Conservation (phyloP, 2,888 invertebrate species). For the Syrista parreyssii region DNA sequence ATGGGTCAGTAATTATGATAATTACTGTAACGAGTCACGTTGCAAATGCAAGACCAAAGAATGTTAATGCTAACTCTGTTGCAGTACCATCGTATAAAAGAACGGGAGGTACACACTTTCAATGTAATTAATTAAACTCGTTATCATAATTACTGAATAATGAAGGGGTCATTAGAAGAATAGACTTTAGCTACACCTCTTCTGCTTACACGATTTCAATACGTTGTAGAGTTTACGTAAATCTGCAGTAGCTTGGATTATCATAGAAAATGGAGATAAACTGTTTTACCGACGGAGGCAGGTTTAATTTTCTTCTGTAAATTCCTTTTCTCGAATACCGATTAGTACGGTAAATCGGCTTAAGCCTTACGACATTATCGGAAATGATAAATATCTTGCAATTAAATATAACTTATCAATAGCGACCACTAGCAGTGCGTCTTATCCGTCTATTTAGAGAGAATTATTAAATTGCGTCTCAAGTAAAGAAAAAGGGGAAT, state of each 20-base stretch:
- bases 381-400: not conserved
- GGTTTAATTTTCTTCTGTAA: not conserved
- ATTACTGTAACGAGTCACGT: constrained; percentile 15
- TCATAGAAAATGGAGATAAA: not conserved
- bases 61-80: constrained; percentile 12
- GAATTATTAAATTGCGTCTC: not conserved
- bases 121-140: constrained; percentile 21
- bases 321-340: not conserved
- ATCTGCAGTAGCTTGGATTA: not conserved
- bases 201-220: not conserved
- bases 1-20: constrained; percentile 17
- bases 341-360: not conserved
- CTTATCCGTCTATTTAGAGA: not conserved
- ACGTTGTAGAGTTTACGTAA: not conserved
- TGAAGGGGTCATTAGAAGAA: not conserved
- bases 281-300: not conserved
- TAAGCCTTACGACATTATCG: not conserved
- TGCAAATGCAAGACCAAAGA: constrained; percentile 6
- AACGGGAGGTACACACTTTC: constrained; percentile 10
- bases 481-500: not conserved
- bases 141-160: constrained; percentile 17
- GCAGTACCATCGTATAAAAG: not conserved
- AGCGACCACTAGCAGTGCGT: not conserved
- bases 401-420: not conserved
- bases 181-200: not conserved